These are phyloP conservation scores for Meles meles DNA, from an alignment of 2,113 vertebrate genomes.

Conservation along the genomic window DNA sequence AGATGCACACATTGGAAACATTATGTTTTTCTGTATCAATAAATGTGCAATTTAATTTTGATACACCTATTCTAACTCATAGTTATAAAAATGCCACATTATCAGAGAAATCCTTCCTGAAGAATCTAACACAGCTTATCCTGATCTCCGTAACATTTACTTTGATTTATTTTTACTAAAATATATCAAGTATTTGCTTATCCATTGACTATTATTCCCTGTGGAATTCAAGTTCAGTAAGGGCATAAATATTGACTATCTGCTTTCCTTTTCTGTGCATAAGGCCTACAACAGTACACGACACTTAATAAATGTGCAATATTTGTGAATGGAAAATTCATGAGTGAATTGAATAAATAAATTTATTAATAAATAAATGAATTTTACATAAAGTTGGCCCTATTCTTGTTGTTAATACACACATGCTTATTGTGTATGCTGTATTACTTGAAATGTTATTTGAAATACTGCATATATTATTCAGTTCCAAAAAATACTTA, in stretches of 20 bases:
- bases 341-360: neutral
- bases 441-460: neutral
- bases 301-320: neutral
- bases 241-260: neutral
- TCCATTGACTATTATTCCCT: neutral
- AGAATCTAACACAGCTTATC: neutral
- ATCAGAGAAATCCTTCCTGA: neutral
- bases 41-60: neutral
- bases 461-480: neutral
- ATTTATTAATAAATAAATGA: neutral
- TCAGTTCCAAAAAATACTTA: neutral
- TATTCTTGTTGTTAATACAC: neutral
- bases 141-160: neutral
- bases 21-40: neutral
- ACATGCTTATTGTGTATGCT: neutral
- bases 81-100: neutral
- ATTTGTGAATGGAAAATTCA: neutral
- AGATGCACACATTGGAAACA: neutral
- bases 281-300: neutral
- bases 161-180: neutral
- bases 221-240: neutral
- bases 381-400: neutral
- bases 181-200: neutral
- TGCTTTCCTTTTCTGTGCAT: neutral
- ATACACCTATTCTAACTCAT: neutral